Evolutionary conservation across 2,797 vertebrate species (phyloP).

Genomic region (Paguma larvata): DNA sequence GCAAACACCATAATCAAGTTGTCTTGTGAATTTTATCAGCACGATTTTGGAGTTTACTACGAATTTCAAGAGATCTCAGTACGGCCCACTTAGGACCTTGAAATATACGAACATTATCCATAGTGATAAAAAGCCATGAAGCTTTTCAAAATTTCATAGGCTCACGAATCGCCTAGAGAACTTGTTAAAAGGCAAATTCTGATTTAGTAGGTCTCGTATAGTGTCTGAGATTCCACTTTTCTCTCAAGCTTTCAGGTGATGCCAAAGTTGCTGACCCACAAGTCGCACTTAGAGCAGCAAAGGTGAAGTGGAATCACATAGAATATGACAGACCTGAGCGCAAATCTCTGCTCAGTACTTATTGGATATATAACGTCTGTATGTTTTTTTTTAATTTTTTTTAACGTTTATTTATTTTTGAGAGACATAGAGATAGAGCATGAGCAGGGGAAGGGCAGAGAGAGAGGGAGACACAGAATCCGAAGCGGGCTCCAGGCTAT

Average conservation of each 20-base stretch:
- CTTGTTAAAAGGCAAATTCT: conserved; percentile 12
- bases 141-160: not conserved
- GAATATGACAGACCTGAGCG: not conserved
- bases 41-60: not conserved
- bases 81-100: not conserved
- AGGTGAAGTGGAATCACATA: not conserved
- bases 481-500: too few relatives aligned
- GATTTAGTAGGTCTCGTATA: not conserved
- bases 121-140: not conserved
- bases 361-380: not conserved
- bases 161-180: not conserved
- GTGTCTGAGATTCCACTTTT: not conserved
- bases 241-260: not conserved
- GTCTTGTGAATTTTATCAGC: not conserved
- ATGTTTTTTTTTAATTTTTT: too few relatives aligned
- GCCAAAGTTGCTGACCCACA: accelerated
- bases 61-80: not conserved
- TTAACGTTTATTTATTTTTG: too few relatives aligned
- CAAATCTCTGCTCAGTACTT: not conserved
- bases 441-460: too few relatives aligned
- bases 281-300: not conserved
- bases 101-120: not conserved
- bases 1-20: not conserved
- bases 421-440: too few relatives aligned
- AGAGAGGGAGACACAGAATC: too few relatives aligned